phyloP scores from a whole-genome alignment of 2,888 invertebrate genomes.

The Drosophila mayaguana region DNA sequence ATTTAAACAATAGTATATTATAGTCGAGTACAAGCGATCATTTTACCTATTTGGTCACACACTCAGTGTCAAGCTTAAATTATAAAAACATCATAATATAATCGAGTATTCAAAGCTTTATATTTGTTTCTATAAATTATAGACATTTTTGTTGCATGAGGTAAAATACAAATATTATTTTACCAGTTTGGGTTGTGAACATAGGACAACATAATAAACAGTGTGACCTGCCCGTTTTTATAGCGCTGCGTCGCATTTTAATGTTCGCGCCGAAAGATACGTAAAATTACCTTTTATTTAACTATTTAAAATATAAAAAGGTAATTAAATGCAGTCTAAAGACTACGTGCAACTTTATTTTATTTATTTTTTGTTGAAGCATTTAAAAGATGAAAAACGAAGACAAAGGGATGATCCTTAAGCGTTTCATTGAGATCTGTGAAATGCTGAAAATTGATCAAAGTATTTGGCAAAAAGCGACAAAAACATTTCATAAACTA shows the following conservation, averaged over 20 bases:
- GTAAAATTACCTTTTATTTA: conserved; percentile 5
- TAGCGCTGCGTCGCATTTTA: conserved; percentile 45
- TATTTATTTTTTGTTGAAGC: not conserved
- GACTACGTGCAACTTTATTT: not conserved
- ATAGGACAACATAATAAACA: not conserved
- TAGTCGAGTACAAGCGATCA: too few relatives aligned
- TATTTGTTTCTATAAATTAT: not conserved
- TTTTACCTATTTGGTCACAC: not conserved
- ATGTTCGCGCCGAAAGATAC: conserved; percentile 50
- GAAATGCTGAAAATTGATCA: conserved; percentile 41
- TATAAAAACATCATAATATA: not conserved
- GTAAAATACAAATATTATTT: not conserved
- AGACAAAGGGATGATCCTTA: conserved; percentile 28
- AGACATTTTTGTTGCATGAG: not conserved
- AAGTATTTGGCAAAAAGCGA: conserved; percentile 40
- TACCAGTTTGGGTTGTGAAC: not conserved
- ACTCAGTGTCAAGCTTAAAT: not conserved
- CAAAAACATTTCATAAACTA: conserved; percentile 38
- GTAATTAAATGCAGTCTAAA: not conserved
- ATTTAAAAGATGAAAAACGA: conserved; percentile 8
- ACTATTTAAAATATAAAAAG: conserved; percentile 5
- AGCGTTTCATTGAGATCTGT: conserved; percentile 32
- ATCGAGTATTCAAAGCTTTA: not conserved
- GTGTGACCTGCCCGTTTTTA: conserved; percentile 43
- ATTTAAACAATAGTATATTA: too few relatives aligned